phyloP scores from a whole-genome alignment of 2,113 vertebrate species.

The Menura novaehollandiae region DNA sequence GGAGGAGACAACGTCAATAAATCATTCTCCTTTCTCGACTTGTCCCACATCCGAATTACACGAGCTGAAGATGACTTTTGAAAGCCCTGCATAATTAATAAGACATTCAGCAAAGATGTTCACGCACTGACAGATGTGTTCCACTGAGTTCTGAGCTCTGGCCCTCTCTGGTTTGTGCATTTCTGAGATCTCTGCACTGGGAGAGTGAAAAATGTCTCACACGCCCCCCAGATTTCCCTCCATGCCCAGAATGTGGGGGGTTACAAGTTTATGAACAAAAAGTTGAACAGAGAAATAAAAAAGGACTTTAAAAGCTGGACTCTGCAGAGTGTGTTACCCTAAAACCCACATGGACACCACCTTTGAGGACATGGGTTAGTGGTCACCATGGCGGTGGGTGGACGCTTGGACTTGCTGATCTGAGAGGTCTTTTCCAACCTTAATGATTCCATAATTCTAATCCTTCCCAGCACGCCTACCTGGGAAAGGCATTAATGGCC shows the following conservation, averaged over 20 bases:
- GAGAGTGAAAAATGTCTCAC: not conserved
- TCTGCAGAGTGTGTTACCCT: not conserved
- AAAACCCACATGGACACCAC: fast-evolving
- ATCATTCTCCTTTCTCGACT: not conserved
- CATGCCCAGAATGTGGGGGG: fast-evolving
- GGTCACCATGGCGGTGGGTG: not conserved
- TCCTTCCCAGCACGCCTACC: not conserved
- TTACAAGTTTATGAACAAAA: fast-evolving
- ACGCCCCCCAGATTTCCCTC: fast-evolving
- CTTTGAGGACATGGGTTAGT: fast-evolving
- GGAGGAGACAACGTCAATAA: fast-evolving
- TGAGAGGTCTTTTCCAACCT: not conserved
- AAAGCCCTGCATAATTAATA: not conserved
- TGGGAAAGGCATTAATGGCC: not conserved
- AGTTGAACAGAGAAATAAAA: not conserved
- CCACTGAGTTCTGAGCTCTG: not conserved
- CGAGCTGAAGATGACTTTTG: not conserved
- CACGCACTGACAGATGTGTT: not conserved
- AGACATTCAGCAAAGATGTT: not conserved
- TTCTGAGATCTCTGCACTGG: not conserved
- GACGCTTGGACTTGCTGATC: not conserved
- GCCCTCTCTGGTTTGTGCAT: not conserved
- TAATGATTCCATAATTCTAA: too few species aligned
- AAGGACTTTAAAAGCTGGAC: not conserved
- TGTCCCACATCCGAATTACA: not conserved